Evolutionary conservation across 2,113 vertebrate genomes (phyloP), one percentile per base, ranked within the genome.

Genomic region (Sylvia atricapilla): DNA sequence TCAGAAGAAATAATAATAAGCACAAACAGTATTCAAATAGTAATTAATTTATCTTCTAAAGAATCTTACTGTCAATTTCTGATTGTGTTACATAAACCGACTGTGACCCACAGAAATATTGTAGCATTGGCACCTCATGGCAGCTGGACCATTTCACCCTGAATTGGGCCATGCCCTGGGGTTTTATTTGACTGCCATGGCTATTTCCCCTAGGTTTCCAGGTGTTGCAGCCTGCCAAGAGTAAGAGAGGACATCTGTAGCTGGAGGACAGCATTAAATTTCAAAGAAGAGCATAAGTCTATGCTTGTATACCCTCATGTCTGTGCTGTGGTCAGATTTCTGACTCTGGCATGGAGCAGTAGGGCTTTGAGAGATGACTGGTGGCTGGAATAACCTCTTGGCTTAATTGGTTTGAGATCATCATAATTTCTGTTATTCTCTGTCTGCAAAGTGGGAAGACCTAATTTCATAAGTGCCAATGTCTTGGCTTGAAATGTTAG

Each of bases 1-100:
- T 77, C 0, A 0, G 28, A 67, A 50, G 25, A 72, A 89, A 66
- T 44, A 8, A 60, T 44, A 19, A 27, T 35, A 44, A 19, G n/a
- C 2, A 62, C 11, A 13, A 68, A 4, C 2, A 53, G 1, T n/a
- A 41, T 56, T 79, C 39, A 78, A 72, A 44, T 24, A 58, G 5
- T 49, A 8, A 20, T 64, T 63, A 7, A 39, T 87, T 87, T 39
- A 47, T 52, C 19, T 50, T 64, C 13, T 52, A 49, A 49, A 68
- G 18, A 31, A 62, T 64, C 15, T 64, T 44, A 6, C 6, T 73
- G 33, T 10, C 39, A 60, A n/a, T 46, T 19, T 35, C 27, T 63
- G 43, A 10, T 33, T 21, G 14, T 49, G 24, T 62, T 69, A 21
- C 5, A 25, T 8, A 49, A 37, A 28, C 6, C 0, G 2, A 12